A percentile compares a stretch with the other conserved stretches of the same genome.
Evolutionary conservation across 2,888 invertebrate genomes (phyloP).

Genomic region (Andrena haemorrhoa): DNA sequence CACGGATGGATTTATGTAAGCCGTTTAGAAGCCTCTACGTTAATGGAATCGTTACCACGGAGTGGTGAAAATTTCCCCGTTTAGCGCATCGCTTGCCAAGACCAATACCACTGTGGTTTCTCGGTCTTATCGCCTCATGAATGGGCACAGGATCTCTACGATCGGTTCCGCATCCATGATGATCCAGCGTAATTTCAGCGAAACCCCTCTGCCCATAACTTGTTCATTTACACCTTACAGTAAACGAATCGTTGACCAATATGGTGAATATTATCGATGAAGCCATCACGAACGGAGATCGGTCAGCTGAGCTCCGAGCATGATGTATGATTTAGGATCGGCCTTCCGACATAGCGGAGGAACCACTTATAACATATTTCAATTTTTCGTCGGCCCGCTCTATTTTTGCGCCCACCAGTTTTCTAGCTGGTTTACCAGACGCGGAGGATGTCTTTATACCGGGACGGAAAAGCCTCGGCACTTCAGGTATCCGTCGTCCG

Average conservation of each 20-base stretch:
- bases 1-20: constrained; percentile 31
- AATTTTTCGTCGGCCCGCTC: constrained; percentile 82
- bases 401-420: constrained; percentile 81
- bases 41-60: background rate
- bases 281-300: background rate
- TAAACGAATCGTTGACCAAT: background rate
- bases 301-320: constrained; percentile 6
- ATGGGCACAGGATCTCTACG: constrained; percentile 14
- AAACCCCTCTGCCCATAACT: background rate
- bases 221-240: no score
- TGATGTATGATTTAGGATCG: constrained; percentile 47
- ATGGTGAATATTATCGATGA: background rate
- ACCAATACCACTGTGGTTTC: background rate
- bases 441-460: constrained; percentile 82
- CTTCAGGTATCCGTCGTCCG: constrained; percentile 82
- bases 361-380: constrained; percentile 84
- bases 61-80: background rate
- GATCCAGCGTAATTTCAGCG: background rate
- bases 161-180: background rate
- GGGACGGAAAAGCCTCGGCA: constrained; percentile 76
- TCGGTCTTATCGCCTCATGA: background rate
- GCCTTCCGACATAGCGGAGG: constrained; percentile 61
- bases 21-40: background rate
- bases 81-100: constrained; percentile 1
- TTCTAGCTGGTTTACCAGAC: constrained; percentile 84